These are phyloP conservation scores for Drepanosiphum platanoidis DNA, from an alignment of 2,888 invertebrate species.

Conservation along the genomic window DNA sequence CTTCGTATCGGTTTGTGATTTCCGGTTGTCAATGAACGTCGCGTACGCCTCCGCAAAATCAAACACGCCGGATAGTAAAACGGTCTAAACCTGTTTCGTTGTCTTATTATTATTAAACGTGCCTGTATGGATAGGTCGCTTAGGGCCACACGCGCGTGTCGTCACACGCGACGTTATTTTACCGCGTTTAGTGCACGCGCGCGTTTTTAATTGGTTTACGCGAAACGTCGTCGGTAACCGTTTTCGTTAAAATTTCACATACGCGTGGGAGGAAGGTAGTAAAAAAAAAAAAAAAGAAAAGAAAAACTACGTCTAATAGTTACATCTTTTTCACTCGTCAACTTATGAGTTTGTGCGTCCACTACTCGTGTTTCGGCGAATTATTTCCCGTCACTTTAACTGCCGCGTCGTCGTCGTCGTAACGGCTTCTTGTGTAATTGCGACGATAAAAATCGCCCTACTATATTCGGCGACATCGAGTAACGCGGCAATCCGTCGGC, in stretches of 20 bases:
- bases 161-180: not conserved
- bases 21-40: slow-evolving; percentile 40
- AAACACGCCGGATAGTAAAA: slow-evolving; percentile 6
- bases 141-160: not conserved
- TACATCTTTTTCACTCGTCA: not conserved
- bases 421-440: not conserved
- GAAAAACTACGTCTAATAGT: not conserved
- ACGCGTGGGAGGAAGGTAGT: not conserved
- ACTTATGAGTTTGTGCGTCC: not conserved
- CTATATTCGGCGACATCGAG: too few relatives aligned
- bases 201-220: not conserved
- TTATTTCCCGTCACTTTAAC: not conserved
- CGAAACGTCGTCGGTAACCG: not conserved
- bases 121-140: not conserved
- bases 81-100: slow-evolving; percentile 26
- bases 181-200: not conserved
- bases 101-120: not conserved
- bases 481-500: too few relatives aligned
- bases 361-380: not conserved
- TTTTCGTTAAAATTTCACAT: not conserved
- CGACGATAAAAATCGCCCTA: not conserved
- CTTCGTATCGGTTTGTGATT: not conserved
- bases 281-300: too few relatives aligned
- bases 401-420: not conserved
- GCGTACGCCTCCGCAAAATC: slow-evolving; percentile 38